These are phyloP conservation scores for Acleris holmiana DNA, from an alignment of 2,888 invertebrate species.

Conservation along the genomic window DNA sequence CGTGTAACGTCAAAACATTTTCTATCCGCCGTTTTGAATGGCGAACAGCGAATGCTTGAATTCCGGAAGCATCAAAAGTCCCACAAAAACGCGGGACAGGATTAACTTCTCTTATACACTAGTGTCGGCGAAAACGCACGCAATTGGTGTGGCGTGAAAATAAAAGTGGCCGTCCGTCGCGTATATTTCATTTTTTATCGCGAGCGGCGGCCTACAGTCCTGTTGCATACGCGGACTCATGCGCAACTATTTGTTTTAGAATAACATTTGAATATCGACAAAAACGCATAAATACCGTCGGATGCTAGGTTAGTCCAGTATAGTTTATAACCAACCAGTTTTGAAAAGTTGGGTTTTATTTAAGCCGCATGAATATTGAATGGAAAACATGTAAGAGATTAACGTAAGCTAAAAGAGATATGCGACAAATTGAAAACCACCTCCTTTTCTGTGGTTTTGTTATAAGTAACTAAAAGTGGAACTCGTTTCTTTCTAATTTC, in stretches of 20 bases:
- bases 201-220: constrained; percentile 80
- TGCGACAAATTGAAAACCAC: too few species aligned
- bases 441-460: too few species aligned
- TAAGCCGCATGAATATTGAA: too few species aligned
- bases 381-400: too few species aligned
- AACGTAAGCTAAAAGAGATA: too few species aligned
- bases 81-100: constrained; percentile 17
- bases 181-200: constrained; percentile 84
- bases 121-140: constrained; percentile 28
- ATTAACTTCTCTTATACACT: constrained; percentile 33
- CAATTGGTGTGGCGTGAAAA: constrained; percentile 55
- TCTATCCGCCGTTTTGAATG: too few species aligned
- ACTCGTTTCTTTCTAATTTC: too few species aligned
- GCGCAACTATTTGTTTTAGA: constrained; percentile 52
- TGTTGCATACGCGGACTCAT: constrained; percentile 74
- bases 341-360: too few species aligned
- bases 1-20: too few species aligned
- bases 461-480: too few species aligned
- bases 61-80: constrained; percentile 3
- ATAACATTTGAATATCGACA: background rate
- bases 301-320: too few species aligned
- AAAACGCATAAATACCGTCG: background rate
- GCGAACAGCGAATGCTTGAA: background rate
- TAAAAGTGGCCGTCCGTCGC: constrained; percentile 70
- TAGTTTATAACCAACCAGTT: too few species aligned